A percentile compares a stretch with the other conserved stretches of the same genome.
Conservation (phyloP, 1,140 invertebrate genomes). For the Drosophila kurseongensis region DNA sequence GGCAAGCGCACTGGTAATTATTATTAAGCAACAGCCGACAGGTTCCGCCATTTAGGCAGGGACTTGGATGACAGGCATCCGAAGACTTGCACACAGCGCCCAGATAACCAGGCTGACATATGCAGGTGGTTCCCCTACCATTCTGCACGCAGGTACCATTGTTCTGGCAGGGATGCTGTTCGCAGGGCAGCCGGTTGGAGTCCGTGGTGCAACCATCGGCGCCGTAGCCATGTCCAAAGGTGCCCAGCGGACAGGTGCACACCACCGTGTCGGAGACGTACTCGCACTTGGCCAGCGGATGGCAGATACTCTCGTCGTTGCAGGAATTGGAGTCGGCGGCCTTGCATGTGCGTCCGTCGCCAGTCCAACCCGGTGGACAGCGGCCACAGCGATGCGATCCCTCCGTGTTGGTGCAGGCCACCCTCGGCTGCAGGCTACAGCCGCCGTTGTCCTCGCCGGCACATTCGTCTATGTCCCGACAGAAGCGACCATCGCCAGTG, state of each 20-base stretch:
- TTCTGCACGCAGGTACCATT: conserved; percentile 90
- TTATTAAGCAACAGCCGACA: conserved; percentile 86
- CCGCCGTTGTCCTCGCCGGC: conserved; percentile 91
- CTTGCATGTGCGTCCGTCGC: conserved; percentile 89
- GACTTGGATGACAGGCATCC: conserved; percentile 88
- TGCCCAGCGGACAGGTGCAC: conserved; percentile 93
- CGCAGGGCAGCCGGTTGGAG: conserved; percentile 51
- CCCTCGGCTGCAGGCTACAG: conserved; percentile 92
- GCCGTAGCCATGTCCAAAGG: conserved; percentile 86
- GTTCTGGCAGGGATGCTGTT: conserved; percentile 85
- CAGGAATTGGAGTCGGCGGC: conserved; percentile 56
- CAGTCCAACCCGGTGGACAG: conserved; percentile 94
- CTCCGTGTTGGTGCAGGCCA: conserved; percentile 91
- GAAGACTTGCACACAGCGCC: conserved; percentile 85
- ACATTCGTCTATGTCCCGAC: conserved; percentile 95
- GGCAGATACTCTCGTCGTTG: conserved; percentile 55
- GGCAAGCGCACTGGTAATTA: conserved; percentile 85
- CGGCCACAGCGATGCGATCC: conserved; percentile 93
- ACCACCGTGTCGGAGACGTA: conserved; percentile 87
- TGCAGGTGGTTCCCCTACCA: conserved; percentile 85
- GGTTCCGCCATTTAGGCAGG: conserved; percentile 91
- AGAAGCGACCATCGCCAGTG: conserved; percentile 93
- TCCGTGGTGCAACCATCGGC: conserved; percentile 58
- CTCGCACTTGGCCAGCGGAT: conserved; percentile 90
- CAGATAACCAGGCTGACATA: conserved; percentile 86